Evolutionary conservation across 2,888 invertebrate genomes (phyloP).

Genomic region (Lithophane ornitopus): DNA sequence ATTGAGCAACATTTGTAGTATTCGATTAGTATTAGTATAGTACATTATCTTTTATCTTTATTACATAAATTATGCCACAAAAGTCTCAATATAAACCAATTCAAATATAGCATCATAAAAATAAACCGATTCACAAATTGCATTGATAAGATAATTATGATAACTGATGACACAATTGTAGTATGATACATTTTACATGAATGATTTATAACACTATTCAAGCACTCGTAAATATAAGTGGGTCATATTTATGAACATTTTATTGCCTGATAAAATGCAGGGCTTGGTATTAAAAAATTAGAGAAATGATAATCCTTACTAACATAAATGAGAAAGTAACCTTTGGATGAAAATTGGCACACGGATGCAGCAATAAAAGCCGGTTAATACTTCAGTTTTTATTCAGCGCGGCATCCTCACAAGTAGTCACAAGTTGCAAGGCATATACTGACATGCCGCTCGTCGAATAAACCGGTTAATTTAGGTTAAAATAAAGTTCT

Average conservation of each 20-base stretch:
- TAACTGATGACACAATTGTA: slow-evolving; percentile 16
- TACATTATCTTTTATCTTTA: slow-evolving; percentile 24
- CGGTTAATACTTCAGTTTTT: too few relatives aligned
- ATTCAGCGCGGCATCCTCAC: too few relatives aligned
- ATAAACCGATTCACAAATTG: slow-evolving; percentile 9
- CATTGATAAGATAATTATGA: slow-evolving; percentile 44
- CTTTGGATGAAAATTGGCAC: too few relatives aligned
- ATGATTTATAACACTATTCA: slow-evolving; percentile 34
- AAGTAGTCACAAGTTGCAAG: too few relatives aligned
- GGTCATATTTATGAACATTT: not conserved
- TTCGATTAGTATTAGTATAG: not conserved
- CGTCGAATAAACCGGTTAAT: too few relatives aligned
- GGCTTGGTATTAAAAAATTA: not conserved
- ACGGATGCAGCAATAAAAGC: too few relatives aligned
- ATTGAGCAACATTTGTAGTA: too few relatives aligned
- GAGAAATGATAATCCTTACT: not conserved
- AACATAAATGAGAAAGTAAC: too few relatives aligned
- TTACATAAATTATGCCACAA: not conserved
- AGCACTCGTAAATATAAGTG: slow-evolving; percentile 5
- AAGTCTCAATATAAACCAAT: not conserved
- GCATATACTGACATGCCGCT: too few relatives aligned
- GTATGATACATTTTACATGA: not conserved
- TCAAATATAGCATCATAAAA: slow-evolving; percentile 13
- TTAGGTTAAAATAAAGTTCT: too few relatives aligned
- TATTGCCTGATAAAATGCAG: not conserved